Percentiles rank a stretch among this genome's conserved stretches.
Conservation (phyloP, 2,797 vertebrate species). For the Eulemur albifrons region DNA sequence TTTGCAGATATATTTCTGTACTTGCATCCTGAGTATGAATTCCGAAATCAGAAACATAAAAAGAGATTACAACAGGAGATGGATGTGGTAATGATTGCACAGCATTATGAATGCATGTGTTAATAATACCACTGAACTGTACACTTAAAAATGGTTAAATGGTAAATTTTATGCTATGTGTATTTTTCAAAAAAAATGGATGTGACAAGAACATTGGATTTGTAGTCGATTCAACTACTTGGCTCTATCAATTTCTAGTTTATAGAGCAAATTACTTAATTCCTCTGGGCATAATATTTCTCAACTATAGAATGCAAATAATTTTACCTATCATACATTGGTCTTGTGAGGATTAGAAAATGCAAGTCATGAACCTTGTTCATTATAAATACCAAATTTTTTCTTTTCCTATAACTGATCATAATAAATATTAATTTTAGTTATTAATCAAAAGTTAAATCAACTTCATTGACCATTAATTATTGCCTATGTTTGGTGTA, state of each 20-base stretch:
- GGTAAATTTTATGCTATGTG: neutral
- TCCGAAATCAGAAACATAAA: neutral
- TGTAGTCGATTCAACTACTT: neutral
- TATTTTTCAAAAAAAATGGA: neutral
- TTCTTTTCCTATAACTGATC: neutral
- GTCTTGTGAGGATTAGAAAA: constrained; percentile 20
- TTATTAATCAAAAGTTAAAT: constrained; percentile 25
- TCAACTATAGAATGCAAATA: constrained; percentile 19
- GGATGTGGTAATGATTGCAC: neutral
- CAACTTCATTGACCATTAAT: neutral
- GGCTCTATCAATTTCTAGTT: neutral
- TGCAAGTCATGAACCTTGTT: neutral
- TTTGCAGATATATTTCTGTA: neutral
- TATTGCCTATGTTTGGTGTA: neutral
- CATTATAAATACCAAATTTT: constrained; percentile 27
- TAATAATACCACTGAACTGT: neutral
- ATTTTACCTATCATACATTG: neutral
- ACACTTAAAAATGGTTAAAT: neutral
- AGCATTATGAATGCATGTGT: neutral
- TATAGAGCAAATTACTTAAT: constrained; percentile 14
- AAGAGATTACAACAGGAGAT: neutral
- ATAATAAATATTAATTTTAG: constrained; percentile 25
- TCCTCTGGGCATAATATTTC: neutral
- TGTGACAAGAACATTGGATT: neutral
- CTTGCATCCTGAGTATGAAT: neutral